These are phyloP conservation scores for Eurosta solidaginis DNA, from an alignment of 1,140 invertebrate genomes.

Conservation along the genomic window DNA sequence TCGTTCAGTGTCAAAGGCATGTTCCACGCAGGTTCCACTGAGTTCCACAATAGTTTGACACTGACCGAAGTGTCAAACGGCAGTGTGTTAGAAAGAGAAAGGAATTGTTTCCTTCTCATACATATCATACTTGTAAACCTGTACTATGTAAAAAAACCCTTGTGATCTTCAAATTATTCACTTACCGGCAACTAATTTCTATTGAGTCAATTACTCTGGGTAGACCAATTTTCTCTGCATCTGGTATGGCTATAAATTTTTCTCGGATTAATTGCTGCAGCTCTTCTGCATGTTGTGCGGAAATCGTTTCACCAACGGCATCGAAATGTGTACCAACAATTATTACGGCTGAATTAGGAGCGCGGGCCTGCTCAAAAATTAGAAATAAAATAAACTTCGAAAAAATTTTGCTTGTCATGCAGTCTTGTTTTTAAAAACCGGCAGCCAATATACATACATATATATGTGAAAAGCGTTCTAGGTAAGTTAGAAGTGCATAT, in stretches of 20 bases:
- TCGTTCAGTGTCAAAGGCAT: too few species aligned
- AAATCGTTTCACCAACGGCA: slow-evolving; percentile 74
- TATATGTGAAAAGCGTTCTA: too few species aligned
- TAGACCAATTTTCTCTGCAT: slow-evolving; percentile 94
- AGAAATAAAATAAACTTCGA: slow-evolving; percentile 53
- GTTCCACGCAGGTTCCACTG: too few species aligned
- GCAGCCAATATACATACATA: too few species aligned
- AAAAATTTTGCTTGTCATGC: not conserved
- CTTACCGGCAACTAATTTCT: slow-evolving; percentile 73
- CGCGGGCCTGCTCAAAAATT: slow-evolving; percentile 71
- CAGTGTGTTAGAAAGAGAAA: too few species aligned
- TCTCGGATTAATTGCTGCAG: slow-evolving; percentile 88
- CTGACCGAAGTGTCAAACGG: too few species aligned
- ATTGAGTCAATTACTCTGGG: slow-evolving; percentile 92
- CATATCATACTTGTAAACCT: too few species aligned
- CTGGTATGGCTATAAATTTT: slow-evolving; percentile 89
- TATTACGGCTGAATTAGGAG: slow-evolving; percentile 91
- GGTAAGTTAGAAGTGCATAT: too few species aligned
- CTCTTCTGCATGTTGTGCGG: slow-evolving; percentile 75
- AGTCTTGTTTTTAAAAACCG: too few species aligned
- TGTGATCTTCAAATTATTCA: slow-evolving; percentile 16
- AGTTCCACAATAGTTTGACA: too few species aligned
- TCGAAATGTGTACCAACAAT: slow-evolving; percentile 96
- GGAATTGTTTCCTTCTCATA: too few species aligned
- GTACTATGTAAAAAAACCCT: too few species aligned